Evolutionary conservation across 2,888 invertebrate species (phyloP).

Genomic region (Dynastes tityus): DNA sequence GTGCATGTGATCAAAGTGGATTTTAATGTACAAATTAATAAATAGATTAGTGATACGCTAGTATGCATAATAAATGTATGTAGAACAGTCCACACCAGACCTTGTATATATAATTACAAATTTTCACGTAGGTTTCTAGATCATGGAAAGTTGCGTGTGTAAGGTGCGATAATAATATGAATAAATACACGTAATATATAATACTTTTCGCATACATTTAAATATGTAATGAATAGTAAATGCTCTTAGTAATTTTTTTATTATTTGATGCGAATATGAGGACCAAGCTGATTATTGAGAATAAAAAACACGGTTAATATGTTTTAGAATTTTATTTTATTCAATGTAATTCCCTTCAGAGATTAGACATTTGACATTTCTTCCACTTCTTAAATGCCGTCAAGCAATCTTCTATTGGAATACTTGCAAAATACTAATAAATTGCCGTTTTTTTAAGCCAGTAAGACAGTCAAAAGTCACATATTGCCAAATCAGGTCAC

Average conservation of each 20-base stretch:
- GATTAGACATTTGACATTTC: too few species aligned
- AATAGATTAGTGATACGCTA: not conserved
- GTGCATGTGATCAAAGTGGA: too few species aligned
- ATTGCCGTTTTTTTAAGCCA: too few species aligned
- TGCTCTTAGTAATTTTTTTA: not conserved
- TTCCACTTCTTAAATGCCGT: too few species aligned
- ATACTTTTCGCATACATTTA: conserved; percentile 20
- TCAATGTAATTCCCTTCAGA: too few species aligned
- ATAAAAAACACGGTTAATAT: not conserved
- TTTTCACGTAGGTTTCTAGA: conserved; percentile 15
- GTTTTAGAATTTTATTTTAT: too few species aligned
- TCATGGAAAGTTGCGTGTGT: conserved; percentile 30
- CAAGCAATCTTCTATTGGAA: too few species aligned
- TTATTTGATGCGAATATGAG: not conserved
- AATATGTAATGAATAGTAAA: conserved; percentile 17
- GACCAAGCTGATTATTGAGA: too few species aligned
- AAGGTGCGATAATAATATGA: conserved; percentile 11
- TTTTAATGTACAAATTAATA: not conserved
- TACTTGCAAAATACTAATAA: too few species aligned
- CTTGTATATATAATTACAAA: conserved; percentile 2
- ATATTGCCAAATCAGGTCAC: too few species aligned
- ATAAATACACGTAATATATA: conserved; percentile 11
- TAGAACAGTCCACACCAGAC: not conserved
- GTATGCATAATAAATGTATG: not conserved
- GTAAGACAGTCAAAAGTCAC: too few species aligned